Base-by-base conservation (phyloP, 2,113 vertebrate species). In the Bombycilla garrulus region DNA sequence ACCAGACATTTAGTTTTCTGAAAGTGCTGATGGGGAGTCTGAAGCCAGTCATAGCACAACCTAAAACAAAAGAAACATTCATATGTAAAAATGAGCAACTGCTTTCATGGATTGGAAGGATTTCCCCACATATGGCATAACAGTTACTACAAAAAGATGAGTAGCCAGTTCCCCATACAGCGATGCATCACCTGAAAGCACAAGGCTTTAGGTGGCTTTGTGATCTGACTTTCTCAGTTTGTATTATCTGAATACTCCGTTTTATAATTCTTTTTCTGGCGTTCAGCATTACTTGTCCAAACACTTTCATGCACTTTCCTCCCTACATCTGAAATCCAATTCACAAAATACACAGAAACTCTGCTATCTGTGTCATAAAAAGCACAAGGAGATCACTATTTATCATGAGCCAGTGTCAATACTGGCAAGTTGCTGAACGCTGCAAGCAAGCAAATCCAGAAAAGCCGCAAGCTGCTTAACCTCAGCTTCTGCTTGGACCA, bases 1-100 rank as follows among this genome's bases (percentile, higher is more conserved):
- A 83, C 93, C 97, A 98, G 76, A 85, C 73, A 57, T 96, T 96
- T 26, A 98, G 78, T 69, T 96, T 98, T 76, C 96, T 97, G 48
- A 98, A 87, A 90, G 94, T 31, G n/a, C 90, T 35, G 45, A 97
- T 6, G 54, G 97, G 87, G 70, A 98, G 47, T 45, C 97, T 96
- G 96, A 97, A 89, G 84, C 94, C 91, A 42, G 96, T 94, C 97
- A 98, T 90, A 50, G 97, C 65, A 94, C 88, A 80, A 25, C 96
- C 98, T 98, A 92, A 57, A 97, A 97, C 25, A 95, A 93, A 94
- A 80, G 10, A 83, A 61, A 73, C 35, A 83, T 24, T 64, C 28
- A 4, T 26, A 38, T 17, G 24, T 67, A 54, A 92, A 85, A 95
- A 93, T 44, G 15, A 95, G 73, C 69, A 87, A 69, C 29, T 58